Conservation (phyloP, 2,113 vertebrate genomes). For the Pelobates fuscus region DNA sequence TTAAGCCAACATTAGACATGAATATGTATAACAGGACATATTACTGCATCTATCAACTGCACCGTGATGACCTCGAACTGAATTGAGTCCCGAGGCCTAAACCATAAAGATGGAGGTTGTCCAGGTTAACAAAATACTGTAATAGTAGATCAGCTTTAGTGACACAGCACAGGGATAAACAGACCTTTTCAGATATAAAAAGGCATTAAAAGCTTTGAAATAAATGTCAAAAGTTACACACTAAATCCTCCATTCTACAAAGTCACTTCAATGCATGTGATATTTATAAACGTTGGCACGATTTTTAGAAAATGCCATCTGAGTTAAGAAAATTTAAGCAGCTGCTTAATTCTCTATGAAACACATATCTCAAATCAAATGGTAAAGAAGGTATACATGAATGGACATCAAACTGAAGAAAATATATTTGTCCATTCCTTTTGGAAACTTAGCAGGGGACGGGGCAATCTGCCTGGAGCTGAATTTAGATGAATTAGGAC, state of each 20-base stretch:
- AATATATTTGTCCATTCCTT: background rate
- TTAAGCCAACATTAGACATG: too few relatives aligned
- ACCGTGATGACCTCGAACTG: too few relatives aligned
- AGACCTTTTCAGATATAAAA: background rate
- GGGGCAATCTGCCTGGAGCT: too few relatives aligned
- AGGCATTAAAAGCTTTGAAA: background rate
- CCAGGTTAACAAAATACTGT: background rate
- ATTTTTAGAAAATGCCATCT: background rate
- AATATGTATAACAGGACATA: too few relatives aligned
- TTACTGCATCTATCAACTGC: too few relatives aligned
- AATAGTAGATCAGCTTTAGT: background rate
- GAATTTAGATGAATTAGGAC: too few relatives aligned
- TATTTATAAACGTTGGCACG: background rate
- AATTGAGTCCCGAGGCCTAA: background rate
- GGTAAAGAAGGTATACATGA: background rate
- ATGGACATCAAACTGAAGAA: background rate
- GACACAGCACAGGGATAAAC: background rate
- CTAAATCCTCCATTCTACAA: background rate
- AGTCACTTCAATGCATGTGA: background rate
- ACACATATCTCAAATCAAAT: background rate
- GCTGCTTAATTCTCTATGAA: background rate
- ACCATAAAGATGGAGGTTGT: background rate
- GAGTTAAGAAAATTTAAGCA: background rate
- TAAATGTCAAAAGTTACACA: conserved; percentile 7
- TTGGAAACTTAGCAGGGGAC: background rate